phyloP scores from a whole-genome alignment of 2,113 vertebrate genomes.

The Xiphophorus maculatus region DNA sequence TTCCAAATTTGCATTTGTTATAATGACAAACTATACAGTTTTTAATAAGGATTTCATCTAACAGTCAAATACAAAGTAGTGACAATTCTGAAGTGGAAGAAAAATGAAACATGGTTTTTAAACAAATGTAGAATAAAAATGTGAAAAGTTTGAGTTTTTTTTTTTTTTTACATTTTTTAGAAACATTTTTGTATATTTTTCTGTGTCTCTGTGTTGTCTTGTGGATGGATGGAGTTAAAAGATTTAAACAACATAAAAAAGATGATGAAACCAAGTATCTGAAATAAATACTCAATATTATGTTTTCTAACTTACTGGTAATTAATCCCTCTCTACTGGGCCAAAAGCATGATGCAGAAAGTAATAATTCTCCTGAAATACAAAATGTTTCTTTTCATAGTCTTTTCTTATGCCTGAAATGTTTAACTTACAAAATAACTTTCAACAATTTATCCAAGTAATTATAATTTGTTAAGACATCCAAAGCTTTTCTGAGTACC shows the following conservation, averaged over 20 bases:
- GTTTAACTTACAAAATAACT: not conserved
- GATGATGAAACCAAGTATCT: too few species aligned
- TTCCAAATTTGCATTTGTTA: not conserved
- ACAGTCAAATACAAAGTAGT: not conserved
- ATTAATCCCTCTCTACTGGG: not conserved
- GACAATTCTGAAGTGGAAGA: not conserved
- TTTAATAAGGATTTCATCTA: not conserved
- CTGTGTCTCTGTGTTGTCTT: too few species aligned
- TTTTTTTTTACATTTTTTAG: too few species aligned
- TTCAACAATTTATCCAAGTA: not conserved
- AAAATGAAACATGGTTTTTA: not conserved
- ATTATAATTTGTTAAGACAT: not conserved
- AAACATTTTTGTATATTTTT: too few species aligned
- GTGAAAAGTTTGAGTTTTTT: not conserved
- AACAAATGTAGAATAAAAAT: not conserved
- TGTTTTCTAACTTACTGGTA: not conserved
- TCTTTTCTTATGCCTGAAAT: not conserved
- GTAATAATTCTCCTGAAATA: not conserved
- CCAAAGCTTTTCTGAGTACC: not conserved
- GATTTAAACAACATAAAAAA: too few species aligned
- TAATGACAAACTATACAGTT: not conserved
- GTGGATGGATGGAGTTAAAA: too few species aligned
- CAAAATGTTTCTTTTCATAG: too few species aligned
- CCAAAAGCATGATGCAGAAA: too few species aligned
- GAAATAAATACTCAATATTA: not conserved